phyloP scores from a whole-genome alignment of 2,888 invertebrate species.

The Drosophila pegasa region DNA sequence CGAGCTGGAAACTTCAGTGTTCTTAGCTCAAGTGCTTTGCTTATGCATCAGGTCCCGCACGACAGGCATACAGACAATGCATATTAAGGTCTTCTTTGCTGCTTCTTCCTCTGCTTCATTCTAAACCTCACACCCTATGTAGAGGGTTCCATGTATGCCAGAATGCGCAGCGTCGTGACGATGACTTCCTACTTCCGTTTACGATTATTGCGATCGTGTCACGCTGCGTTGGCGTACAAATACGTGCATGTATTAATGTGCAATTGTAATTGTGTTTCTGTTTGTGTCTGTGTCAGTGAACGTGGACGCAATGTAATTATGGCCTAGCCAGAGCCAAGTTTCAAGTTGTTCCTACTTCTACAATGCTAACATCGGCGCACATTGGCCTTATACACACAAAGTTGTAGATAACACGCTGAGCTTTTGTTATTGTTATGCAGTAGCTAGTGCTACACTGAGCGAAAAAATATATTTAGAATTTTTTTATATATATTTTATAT shows the following conservation, averaged over 20 bases:
- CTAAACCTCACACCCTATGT: background rate
- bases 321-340: conserved; percentile 44
- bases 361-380: conserved; percentile 41
- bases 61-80: conserved; percentile 37
- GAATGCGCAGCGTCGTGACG: conserved; percentile 57
- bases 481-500: background rate
- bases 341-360: conserved; percentile 22
- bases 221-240: conserved; percentile 60
- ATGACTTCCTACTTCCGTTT: conserved; percentile 66
- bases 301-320: conserved; percentile 49
- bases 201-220: conserved; percentile 50
- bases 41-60: conserved; percentile 25
- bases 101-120: background rate
- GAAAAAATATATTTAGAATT: background rate
- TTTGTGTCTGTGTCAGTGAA: conserved; percentile 8
- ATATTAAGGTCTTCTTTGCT: conserved; percentile 29
- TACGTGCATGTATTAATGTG: conserved; percentile 25
- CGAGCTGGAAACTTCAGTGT: conserved; percentile 27
- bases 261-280: conserved; percentile 1
- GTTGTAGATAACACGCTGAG: conserved; percentile 30
- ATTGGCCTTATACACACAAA: conserved; percentile 48
- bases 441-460: conserved; percentile 41
- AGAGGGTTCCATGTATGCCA: conserved; percentile 29
- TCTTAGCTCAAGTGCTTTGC: conserved; percentile 23
- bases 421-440: conserved; percentile 49